Conservation (phyloP, 2,113 vertebrate species). For the Sapayoa aenigma region DNA sequence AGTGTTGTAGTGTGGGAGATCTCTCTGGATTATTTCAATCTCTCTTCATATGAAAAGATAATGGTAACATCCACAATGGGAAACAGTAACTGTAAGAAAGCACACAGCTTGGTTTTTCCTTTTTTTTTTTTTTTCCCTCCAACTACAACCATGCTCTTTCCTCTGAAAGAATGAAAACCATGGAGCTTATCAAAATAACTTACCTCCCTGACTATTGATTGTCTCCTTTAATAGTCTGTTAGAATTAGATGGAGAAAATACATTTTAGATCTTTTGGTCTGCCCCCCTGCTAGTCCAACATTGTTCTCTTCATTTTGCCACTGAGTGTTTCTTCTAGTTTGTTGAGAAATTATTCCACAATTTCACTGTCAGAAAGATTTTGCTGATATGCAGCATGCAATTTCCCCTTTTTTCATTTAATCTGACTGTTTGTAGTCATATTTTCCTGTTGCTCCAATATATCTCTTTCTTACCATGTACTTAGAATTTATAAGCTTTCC, state of each 20-base stretch:
- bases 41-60: slow-evolving; percentile 66
- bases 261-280: slow-evolving; percentile 44
- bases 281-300: neutral
- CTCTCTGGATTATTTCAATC: slow-evolving; percentile 61
- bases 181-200: slow-evolving; percentile 64
- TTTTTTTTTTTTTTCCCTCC: neutral
- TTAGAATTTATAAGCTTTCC: neutral
- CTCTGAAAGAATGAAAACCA: slow-evolving; percentile 37
- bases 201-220: slow-evolving; percentile 65
- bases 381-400: neutral
- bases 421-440: neutral
- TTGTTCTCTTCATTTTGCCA: slow-evolving; percentile 51
- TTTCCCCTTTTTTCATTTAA: neutral
- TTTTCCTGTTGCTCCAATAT: neutral
- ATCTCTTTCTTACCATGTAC: neutral
- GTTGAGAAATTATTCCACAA: slow-evolving; percentile 22
- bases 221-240: slow-evolving; percentile 41
- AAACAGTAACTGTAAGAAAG: slow-evolving; percentile 41
- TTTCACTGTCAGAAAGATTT: slow-evolving; percentile 23
- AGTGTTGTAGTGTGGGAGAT: slow-evolving; percentile 33
- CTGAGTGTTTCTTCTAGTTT: slow-evolving; percentile 36
- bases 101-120: slow-evolving; percentile 52
- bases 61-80: slow-evolving; percentile 58
- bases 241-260: slow-evolving; percentile 56
- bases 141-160: slow-evolving; percentile 39